Evolutionary conservation across 2,888 invertebrate genomes (phyloP), one percentile per base, ranked within the genome.

Genomic region (Pristionchus entomophagus): DNA sequence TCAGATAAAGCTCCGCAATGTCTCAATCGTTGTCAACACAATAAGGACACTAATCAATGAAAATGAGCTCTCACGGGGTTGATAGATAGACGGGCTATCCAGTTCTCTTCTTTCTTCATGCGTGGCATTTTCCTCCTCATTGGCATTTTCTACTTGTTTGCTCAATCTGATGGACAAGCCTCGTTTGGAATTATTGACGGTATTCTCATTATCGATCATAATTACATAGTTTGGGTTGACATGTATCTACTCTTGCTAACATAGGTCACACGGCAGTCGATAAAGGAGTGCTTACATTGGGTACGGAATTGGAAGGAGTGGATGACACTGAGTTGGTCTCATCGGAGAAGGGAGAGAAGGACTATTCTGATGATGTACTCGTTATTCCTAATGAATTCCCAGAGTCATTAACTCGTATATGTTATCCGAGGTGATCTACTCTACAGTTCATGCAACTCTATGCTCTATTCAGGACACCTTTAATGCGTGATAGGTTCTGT

Each of bases 361-460:
- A 84, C 35, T 73, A 85, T 56, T 59, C 77, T 35, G 49, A 51
- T 22, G 78, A 78, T 29, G 41, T 78, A 38, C 53, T 85, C 41
- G 78, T 85, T n/a, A 59, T 85, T 45, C 85, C 85, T 2, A 85
- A 85, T 45, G 41, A 78, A 19, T 85, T 85, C 78, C 78, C 77
- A 22, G 85, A 85, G 8, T 59, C 49, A 26, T 78, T 85, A 59
- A 85, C 77, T 22, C 56, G 59, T 14, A 53, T 85, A 1, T 85
- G 85, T 29, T 85, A 77, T 85, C 78, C 85, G 14, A 77, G 85
- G 85, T 85, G 14, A n/a, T 19, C 10, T 38, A n/a, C 12, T 26
- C 22, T 62, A 8, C 8, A 26, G 26, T 4, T 14, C 59, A 59
- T 59, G 22, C 22, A 22, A 29, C 12, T 38, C 51, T 12, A 32